Conservation (phyloP, 1,140 invertebrate species). For the Drosophila neocordata region DNA sequence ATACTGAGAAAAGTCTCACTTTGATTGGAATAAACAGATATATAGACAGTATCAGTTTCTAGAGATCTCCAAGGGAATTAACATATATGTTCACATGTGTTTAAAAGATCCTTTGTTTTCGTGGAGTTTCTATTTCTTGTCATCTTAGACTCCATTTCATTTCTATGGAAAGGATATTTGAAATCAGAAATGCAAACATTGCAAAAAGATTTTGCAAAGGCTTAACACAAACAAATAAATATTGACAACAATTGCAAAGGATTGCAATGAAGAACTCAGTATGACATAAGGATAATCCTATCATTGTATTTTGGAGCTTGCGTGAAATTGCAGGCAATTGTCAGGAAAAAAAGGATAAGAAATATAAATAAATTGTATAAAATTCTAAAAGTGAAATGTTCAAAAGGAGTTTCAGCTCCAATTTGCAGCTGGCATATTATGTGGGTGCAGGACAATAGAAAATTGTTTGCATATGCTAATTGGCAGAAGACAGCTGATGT, state of each 20-base stretch:
- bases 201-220: background rate
- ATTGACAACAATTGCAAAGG: constrained; percentile 16
- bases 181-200: constrained; percentile 4
- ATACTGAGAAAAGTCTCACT: no score
- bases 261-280: background rate
- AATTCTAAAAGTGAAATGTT: background rate
- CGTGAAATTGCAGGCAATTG: constrained; percentile 11
- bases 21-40: no score
- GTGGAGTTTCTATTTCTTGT: background rate
- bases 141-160: no score
- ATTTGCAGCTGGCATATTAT: constrained; percentile 9
- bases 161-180: background rate
- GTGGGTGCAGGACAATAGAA: constrained; percentile 28
- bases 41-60: no score
- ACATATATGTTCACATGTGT: no score
- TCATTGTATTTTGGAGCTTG: constrained; percentile 8
- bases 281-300: background rate
- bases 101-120: background rate
- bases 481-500: constrained; percentile 19
- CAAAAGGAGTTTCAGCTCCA: background rate
- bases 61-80: no score
- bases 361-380: constrained; percentile 1
- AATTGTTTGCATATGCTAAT: constrained; percentile 19
- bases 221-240: constrained; percentile 14
- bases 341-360: constrained; percentile 6